Base-by-base conservation (phyloP, 2,113 vertebrate genomes). In the Brachypteracias leptosomus region DNA sequence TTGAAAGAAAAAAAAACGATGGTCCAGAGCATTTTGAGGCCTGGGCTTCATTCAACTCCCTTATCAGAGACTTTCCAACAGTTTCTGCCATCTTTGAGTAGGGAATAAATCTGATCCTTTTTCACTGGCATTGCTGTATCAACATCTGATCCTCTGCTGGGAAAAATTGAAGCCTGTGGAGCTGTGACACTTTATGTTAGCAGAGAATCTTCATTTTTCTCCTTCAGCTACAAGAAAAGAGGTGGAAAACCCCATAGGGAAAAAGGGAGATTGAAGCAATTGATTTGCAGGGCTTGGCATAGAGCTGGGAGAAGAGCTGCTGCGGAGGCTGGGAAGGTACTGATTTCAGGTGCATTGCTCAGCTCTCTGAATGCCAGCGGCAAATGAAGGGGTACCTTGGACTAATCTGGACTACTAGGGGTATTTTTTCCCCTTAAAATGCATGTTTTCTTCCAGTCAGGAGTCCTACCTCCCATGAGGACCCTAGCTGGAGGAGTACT, bases 241-340 rank as follows among this genome's bases (percentile, higher is more conserved):
- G 7, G 16, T 72, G 28, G 35, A 79, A 87, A 90, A 63, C 16
- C 6, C 15, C 16, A 38, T 0, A 51, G 33, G 10, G 16, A 38
- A 63, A 73, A 75, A 59, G 47, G 11, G 24, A 49, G 54, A 86
- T 35, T 11, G n/a, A 76, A 68, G 29, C 3, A 38, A 44, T 74
- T 35, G 3, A 47, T 83, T 82, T 82, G 36, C 3, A 4, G 24
- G 24, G 7, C 31, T 91, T 79, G 31, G 35, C 19, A 18, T 29
- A 14, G 2, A 1, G 5, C 0, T 88, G 62, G 11, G 31, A 89
- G 70, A 65, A 81, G 7, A 13, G 25, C 12, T 59, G 0, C 31
- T 26, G 46, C 25, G 25, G 33, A 36, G 11, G 3, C 18, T 85
- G 52, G 24, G 24, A 54, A 84, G 10, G 11, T 22, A 19, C 16